Evolutionary conservation across 2,113 vertebrate species (phyloP), one percentile per base, ranked within the genome.

Genomic region (Abramis brama): DNA sequence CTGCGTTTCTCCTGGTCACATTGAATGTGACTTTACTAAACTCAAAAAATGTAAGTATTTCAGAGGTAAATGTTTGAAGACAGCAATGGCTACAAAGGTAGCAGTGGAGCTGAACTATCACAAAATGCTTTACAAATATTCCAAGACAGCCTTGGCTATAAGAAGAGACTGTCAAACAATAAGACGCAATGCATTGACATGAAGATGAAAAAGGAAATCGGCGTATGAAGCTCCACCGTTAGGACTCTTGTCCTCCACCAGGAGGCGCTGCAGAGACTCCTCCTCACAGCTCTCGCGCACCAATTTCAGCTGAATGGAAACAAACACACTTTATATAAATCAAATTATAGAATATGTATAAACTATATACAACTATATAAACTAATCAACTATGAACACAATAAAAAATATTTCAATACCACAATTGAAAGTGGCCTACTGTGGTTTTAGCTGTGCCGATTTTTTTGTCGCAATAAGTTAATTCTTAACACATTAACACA

Each of bases 161-260:
- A 33, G 10, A 66, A 82, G 43, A 33, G 21, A 27, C 62, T 30
- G 74, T 94, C 91, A 95, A 59, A 92, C 91, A 82, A 94, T 76
- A 11, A 94, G 84, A 5, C 92, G 92, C 79, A 95, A 91, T 0
- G 93, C 93, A 91, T 93, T 94, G 85, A 95, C 79, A 10, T 96
- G 95, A 36, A 95, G 90, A 70, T 95, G 94, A 89, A 94, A 95
- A 55, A 96, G 93, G 90, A 95, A 96, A 87, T 96, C 95, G 0
- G 95, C 91, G 15, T 96, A 96, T 8, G 94, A 94, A 0, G 95
- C 95, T 3, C 95, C 95, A 19, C 95, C 94, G 10, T 95, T 95
- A 50, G 95, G 95, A 84, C 94, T 95, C 89, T 94, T 95, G 88
- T 96, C 95, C 75, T 96, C 95, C 57, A 96, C 94, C 2, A 96